Base-by-base conservation (phyloP, 2,797 vertebrate species). In the Heteromormyrus szaboi region DNA sequence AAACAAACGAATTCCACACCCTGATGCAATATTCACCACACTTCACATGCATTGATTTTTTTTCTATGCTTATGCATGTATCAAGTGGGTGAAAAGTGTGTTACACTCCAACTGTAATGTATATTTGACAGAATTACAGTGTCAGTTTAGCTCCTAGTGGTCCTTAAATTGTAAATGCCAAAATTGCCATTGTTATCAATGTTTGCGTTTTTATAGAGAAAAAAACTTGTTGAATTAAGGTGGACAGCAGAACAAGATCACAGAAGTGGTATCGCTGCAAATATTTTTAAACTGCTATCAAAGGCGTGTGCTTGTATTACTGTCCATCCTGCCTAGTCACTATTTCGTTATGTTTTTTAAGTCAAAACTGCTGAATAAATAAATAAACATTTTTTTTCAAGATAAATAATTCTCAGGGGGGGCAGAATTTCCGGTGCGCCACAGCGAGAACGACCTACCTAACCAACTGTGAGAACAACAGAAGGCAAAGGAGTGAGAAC, bases 401-500 rank as follows among this genome's bases (percentile, higher is more conserved):
- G 29, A 51, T 85, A 51, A 59, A 56, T 56, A 41, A n/a, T 86
- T 25, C 29, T 59, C 50, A 22, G 53, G 29, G 81, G 76, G 81
- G 48, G 81, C 33, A 59, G 51, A 53, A n/a, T 56, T 86, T 86
- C 50, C 53, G 17, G 25, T 41, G 51, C 53, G 53, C 33, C 85
- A 44, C 85, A n/a, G 29, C 53, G 29, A 56, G 50, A 56, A 33
- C 53, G 17, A 33, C 50, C 85, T 86, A 33, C 53, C 85, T 86
- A 86, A 33, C 85, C 53, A 37, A 86, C 85, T 86, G 85, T 41
- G 53, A 56, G 85, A 53, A 33, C 25, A 41, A 86, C 51, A 86
- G 85, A 86, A 56, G 51, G 85, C 29, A 86, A 44, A 86, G 85
- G 17, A 41, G 85, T 86, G 53, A 56, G 17, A 86, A 44, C 85